These are phyloP conservation scores for Prionailurus bengalensis DNA, from an alignment of 2,113 vertebrate genomes.

Conservation along the genomic window DNA sequence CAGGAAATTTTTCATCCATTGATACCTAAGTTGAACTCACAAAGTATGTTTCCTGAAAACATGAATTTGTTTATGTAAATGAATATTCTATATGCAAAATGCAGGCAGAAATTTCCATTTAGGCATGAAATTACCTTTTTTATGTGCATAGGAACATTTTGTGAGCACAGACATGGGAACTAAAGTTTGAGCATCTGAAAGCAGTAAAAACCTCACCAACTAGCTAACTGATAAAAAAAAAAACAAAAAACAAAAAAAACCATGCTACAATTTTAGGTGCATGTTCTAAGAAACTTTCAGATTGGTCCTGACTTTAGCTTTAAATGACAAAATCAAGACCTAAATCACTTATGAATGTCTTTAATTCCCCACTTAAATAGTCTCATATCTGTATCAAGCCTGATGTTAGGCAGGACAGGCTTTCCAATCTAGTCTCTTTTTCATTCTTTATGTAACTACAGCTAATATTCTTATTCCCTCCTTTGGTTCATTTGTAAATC, in stretches of 20 bases:
- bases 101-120: neutral
- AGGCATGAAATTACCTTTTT: slow-evolving; percentile 16
- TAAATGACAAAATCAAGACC: neutral
- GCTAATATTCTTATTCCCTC: neutral
- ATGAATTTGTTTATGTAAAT: slow-evolving; percentile 57
- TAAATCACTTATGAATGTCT: neutral
- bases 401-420: neutral
- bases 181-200: slow-evolving; percentile 25
- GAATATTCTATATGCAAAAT: slow-evolving; percentile 35
- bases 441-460: neutral
- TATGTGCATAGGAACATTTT: neutral
- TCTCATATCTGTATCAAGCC: neutral
- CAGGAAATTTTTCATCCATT: slow-evolving; percentile 8
- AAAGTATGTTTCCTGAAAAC: neutral
- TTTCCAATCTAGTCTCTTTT: slow-evolving; percentile 2
- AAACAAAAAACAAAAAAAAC: neutral
- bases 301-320: neutral
- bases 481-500: slow-evolving; percentile 19
- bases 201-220: slow-evolving; percentile 21
- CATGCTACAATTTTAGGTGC: neutral
- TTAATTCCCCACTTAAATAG: neutral
- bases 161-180: neutral
- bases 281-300: neutral
- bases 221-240: neutral
- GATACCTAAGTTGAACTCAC: slow-evolving; percentile 45